Base-by-base conservation (phyloP, 2,797 vertebrate genomes). In the Eulemur coronatus region DNA sequence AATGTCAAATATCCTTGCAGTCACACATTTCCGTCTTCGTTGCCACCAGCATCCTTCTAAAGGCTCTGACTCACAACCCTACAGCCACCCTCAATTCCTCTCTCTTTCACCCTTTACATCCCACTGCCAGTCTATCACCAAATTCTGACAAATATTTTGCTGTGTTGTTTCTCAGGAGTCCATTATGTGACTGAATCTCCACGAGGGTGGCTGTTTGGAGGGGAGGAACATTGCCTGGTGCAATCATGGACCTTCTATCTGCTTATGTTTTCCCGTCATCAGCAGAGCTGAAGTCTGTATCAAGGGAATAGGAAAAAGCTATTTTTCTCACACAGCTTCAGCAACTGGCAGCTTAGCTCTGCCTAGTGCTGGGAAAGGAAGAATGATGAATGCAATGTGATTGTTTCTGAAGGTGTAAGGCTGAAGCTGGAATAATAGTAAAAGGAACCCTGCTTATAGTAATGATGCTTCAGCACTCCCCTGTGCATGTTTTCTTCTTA, bases 1-100 rank as follows among this genome's bases (percentile, higher is more conserved):
- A 92, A 95, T 88, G 90, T 97, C 96, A 97, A 67, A 95, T 95
- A 92, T 92, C 57, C 46, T 79, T 79, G 48, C 11, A 35, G 82
- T 94, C 92, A 82, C 84, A 92, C n/a, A 30, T 65, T 78, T 82
- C 65, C 61, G 41, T 95, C 67, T 96, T 96, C 50, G 41, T 94
- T 89, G 35, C 80, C 38, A 80, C 55, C 38, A 72, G 48, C 52
- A 72, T 88, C 90, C n/a, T 88, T 94, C 79, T 33, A 59, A 90
- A 84, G 61, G 75, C 87, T 94, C 85, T 97, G 75, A 69, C 48
- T 84, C 70, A 38, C 12, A 82, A 91, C 50, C 57, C 35, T 65
- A 41, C 4, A 69, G 43, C 3, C 61, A 72, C 41, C n/a, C 6
- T 57, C 59, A 57, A 41, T 84, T 92, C 67, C 55, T 93, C 28